A percentile compares a stretch with the other conserved stretches of the same genome.
phyloP scores from a whole-genome alignment of 2,797 vertebrate genomes.

The Halcyon chelicuti region DNA sequence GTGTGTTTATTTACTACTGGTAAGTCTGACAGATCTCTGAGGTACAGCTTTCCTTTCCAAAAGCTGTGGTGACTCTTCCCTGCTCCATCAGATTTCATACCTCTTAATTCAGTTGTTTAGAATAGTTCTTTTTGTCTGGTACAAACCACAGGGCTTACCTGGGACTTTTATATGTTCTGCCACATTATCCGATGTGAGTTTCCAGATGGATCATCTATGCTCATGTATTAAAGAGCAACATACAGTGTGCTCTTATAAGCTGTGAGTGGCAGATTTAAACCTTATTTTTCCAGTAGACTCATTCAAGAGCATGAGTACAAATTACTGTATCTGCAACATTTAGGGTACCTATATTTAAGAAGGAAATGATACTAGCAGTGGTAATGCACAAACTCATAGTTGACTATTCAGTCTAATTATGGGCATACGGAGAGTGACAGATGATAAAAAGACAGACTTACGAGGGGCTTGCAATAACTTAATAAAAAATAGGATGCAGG shows the following conservation, averaged over 20 bases:
- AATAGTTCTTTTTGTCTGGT: background rate
- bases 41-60: background rate
- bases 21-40: background rate
- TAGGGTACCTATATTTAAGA: background rate
- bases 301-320: background rate
- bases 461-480: background rate
- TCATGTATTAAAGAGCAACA: background rate
- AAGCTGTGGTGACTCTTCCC: background rate
- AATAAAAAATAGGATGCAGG: background rate
- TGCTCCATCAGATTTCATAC: background rate
- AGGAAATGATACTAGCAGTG: background rate
- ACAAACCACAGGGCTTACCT: background rate
- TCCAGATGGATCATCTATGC: background rate
- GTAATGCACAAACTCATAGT: background rate
- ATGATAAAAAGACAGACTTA: background rate
- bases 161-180: background rate
- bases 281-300: background rate
- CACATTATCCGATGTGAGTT: background rate
- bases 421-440: background rate
- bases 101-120: background rate
- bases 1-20: background rate
- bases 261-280: background rate
- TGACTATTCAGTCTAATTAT: background rate
- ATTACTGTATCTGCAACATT: background rate
- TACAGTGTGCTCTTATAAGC: background rate